Base-by-base conservation (phyloP, 2,888 invertebrate species). In the Clanis bilineata region DNA sequence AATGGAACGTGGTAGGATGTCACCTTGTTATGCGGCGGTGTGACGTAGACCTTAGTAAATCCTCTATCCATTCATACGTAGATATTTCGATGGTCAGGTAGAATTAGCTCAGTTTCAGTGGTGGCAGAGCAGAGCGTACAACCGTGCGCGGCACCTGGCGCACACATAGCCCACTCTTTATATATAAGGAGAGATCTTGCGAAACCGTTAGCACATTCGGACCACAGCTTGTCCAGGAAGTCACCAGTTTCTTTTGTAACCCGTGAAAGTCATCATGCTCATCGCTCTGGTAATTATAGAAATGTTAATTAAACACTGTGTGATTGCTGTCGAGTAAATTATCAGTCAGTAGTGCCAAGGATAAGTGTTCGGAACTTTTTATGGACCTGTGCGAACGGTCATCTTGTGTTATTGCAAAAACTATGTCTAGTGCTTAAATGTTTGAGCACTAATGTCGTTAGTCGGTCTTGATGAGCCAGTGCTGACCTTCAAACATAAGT, bases 141-240 rank as follows among this genome's bases (percentile, higher is more conserved):
- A 70, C 70, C 77, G 80, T 76, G 76, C 79, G 76, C 81, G 75
- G 70, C 73, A 68, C 60, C 51, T 47, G 67, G 73, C 80, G 77
- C 83, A 75, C 76, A 76, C 76, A 76, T 73, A 78, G 79, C 76
- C 73, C 76, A 76, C 82, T 77, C 79, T 80, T 83, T 80, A 85
- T 90, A 90, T 91, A 91, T 86, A 91, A 85, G 60, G 76, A 80
- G 86, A 83, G 79, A 86, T 84, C 85, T 90, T 90, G 83, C 89
- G 83, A 88, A 87, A 91, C 85, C 86, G 85, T 86, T 82, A 83
- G 74, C 91, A 87, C 90, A 91, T 84, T 90, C 90, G 82, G 81
- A 84, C 82, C 75, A 82, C 81, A 82, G 77, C 79, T 80, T 79
- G 86, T 83, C 81, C 90, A 90, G 91, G 90, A 90, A 90, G 83